Base-by-base conservation (phyloP, 2,888 invertebrate genomes). In the Phania funesta region DNA sequence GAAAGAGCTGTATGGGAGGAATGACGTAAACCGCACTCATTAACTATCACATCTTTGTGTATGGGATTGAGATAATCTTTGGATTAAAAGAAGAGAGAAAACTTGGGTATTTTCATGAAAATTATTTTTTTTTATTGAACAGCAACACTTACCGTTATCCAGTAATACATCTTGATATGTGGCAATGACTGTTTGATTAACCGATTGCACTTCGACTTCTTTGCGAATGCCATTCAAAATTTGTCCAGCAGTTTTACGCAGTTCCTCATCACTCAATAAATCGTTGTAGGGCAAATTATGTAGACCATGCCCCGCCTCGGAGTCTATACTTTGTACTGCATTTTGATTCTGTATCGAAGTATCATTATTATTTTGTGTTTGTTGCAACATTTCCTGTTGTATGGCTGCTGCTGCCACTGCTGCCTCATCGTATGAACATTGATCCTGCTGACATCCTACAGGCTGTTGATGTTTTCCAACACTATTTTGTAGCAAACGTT, bases 1-100 rank as follows among this genome's bases (percentile, higher is more conserved):
- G 70, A 67, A 16, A 74, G 54, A 11, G 67, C 29, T 13, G 75
- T 32, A 18, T 50, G 22, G 41, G 84, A 67, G 65, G 70, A 38
- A 62, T 88, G 87, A 7, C 93, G 91, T 22, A 96, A 92, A 0
- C 96, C 96, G 85, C 95, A 95, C 88, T 96, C 96, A 52, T 87
- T 87, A 8, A 95, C 95, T 4, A 95, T 94, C 85, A 95, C 94
- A 88, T 96, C 95, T 87, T 95, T 95, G 38, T 96, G 94, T 60
- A 96, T 95, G 5, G 94, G 93, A 85, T 93, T 93, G 38, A 94
- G 91, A 88, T 93, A 94, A 91, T 93, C 93, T 92, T 92, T 79
- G 4, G 29, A 83, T 85, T 46, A 70, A 50, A 77, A 58, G 16
- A 9, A 26, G 5, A 38, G 24, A 70, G 56, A 41, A 62, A 41